These are phyloP conservation scores for Platalea minor DNA, from an alignment of 2,797 vertebrate genomes.

Conservation along the genomic window DNA sequence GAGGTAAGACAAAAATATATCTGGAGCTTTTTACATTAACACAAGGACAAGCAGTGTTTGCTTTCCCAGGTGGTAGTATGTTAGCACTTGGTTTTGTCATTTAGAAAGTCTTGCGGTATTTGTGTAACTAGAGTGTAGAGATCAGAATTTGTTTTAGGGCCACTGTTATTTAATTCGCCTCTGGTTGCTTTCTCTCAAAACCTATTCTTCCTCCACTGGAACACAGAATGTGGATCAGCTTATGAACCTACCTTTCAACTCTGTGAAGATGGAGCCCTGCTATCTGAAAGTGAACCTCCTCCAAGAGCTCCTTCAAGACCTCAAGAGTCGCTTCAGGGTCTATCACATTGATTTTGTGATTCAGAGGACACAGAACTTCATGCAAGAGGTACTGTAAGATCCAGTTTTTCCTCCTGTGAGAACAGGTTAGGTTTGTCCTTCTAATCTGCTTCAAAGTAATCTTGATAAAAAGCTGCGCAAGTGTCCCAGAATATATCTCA, in stretches of 20 bases:
- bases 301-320: conserved; percentile 79
- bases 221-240: conserved; percentile 76
- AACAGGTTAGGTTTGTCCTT: conserved; percentile 4
- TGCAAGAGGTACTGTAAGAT: conserved; percentile 84
- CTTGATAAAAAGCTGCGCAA: background rate
- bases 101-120: background rate
- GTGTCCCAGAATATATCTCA: background rate
- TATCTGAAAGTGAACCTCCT: conserved; percentile 82
- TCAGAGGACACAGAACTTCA: conserved; percentile 87
- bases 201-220: background rate
- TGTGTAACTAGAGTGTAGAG: background rate
- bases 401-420: background rate
- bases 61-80: background rate
- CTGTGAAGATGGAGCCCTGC: conserved; percentile 81
- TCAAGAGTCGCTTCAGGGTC: conserved; percentile 83
- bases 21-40: background rate
- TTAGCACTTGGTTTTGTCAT: background rate
- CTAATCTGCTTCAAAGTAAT: conserved; percentile 3
- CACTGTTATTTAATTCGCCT: background rate
- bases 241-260: conserved; percentile 71
- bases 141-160: background rate
- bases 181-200: background rate
- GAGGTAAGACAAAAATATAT: conserved; percentile 71
- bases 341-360: conserved; percentile 78
- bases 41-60: background rate